phyloP scores from a whole-genome alignment of 2,113 vertebrate species.

The Sander lucioperca region DNA sequence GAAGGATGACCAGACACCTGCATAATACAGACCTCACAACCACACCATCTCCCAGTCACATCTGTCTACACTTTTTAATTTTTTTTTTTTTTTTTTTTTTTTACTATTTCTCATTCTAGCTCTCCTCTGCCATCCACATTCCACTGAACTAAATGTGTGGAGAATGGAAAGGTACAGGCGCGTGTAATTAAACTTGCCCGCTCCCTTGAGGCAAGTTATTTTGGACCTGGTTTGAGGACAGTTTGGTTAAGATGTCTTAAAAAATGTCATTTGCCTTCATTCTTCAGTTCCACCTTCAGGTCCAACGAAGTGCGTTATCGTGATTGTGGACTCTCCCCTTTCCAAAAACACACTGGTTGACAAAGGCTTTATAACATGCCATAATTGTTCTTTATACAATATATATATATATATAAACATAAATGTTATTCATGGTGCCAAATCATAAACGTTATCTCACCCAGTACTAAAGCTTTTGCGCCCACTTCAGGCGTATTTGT shows the following conservation, averaged over 20 bases:
- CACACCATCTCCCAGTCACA: not conserved
- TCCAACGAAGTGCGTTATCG: not conserved
- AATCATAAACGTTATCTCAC: too few species aligned
- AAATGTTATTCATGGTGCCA: too few species aligned
- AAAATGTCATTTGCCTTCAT: slow-evolving; percentile 34
- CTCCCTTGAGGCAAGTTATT: slow-evolving; percentile 49
- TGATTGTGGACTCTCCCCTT: not conserved
- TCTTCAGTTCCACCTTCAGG: slow-evolving; percentile 31
- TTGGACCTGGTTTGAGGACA: slow-evolving; percentile 37
- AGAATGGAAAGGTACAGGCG: slow-evolving; percentile 39
- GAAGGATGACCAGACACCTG: slow-evolving; percentile 53
- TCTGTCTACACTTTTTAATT: not conserved
- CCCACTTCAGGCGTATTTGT: too few species aligned
- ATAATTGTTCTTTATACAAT: too few species aligned
- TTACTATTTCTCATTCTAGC: not conserved
- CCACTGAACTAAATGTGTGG: slow-evolving; percentile 38
- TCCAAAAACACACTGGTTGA: not conserved
- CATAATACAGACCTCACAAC: slow-evolving; percentile 42
- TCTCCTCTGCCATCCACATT: not conserved
- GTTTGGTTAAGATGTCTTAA: slow-evolving; percentile 49
- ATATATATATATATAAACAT: too few species aligned
- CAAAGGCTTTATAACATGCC: too few species aligned
- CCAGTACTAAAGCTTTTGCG: too few species aligned
- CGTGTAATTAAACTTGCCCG: slow-evolving; percentile 54
- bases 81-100: too few species aligned